Conservation (phyloP, 2,113 vertebrate species). For the Butorides virescens region DNA sequence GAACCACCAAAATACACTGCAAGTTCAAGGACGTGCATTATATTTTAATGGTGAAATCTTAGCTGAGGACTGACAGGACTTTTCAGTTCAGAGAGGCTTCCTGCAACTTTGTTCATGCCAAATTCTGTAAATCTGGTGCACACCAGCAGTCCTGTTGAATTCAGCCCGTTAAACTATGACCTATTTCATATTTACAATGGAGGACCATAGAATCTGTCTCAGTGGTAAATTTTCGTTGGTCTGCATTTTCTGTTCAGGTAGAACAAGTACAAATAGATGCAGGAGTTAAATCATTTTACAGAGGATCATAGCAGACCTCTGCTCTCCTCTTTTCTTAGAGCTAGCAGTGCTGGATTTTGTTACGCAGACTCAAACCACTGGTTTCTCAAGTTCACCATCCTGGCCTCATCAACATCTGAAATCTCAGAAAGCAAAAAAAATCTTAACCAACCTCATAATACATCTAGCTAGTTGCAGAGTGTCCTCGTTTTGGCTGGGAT, state of each 20-base stretch:
- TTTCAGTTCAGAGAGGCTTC: neutral
- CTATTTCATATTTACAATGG: neutral
- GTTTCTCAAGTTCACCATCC: neutral
- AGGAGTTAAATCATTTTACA: neutral
- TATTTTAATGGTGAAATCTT: neutral
- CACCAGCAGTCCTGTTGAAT: rapidly evolving
- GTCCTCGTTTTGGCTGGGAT: no score
- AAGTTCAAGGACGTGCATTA: neutral
- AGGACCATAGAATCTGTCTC: neutral
- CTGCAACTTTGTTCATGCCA: neutral
- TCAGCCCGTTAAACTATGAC: neutral
- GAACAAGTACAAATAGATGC: neutral
- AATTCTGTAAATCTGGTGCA: neutral
- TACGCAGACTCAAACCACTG: neutral
- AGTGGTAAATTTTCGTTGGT: neutral
- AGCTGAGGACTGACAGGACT: neutral
- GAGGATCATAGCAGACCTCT: neutral
- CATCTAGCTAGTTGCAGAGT: neutral
- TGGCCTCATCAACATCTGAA: neutral
- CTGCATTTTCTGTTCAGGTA: neutral
- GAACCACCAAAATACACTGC: neutral
- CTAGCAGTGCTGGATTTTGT: neutral
- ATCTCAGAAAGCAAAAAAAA: neutral
- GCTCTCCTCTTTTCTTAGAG: neutral
- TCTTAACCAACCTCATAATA: neutral